These are phyloP conservation scores for Pitta sordida DNA, from an alignment of 2,113 vertebrate species.

Conservation along the genomic window DNA sequence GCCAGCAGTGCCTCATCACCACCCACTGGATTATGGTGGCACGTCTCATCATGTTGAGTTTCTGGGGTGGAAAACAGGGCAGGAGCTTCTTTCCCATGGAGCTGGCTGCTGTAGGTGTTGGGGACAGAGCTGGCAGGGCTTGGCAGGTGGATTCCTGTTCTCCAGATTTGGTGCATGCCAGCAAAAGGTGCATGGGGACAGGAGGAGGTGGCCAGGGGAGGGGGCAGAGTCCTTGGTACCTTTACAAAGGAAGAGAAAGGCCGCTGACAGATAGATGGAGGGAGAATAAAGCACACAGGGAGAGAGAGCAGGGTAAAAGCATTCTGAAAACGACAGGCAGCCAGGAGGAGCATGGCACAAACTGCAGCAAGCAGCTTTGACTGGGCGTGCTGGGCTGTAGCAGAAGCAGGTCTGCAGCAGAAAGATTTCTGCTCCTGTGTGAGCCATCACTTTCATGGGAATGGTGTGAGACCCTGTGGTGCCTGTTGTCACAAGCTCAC, in stretches of 20 bases:
- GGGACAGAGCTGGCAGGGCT: background rate
- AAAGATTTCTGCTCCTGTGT: background rate
- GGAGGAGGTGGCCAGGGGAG: background rate
- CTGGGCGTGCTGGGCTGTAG: accelerated
- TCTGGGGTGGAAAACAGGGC: background rate
- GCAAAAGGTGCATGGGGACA: accelerated
- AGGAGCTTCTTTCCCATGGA: background rate
- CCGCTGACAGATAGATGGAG: background rate
- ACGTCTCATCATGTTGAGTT: accelerated
- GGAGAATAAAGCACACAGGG: background rate
- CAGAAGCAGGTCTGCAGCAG: background rate
- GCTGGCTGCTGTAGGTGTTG: background rate
- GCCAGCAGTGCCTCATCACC: background rate
- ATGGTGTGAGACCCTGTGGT: background rate
- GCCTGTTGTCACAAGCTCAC: background rate
- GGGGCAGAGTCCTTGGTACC: accelerated
- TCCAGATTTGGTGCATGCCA: accelerated
- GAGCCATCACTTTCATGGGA: background rate
- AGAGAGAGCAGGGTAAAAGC: background rate
- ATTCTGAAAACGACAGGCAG: background rate
- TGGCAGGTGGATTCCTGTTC: background rate
- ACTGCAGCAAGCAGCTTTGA: accelerated
- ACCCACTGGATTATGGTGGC: accelerated
- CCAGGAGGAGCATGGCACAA: background rate
- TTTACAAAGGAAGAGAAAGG: accelerated